phyloP scores from a whole-genome alignment of 2,888 invertebrate species.

The Ochropleura plecta region DNA sequence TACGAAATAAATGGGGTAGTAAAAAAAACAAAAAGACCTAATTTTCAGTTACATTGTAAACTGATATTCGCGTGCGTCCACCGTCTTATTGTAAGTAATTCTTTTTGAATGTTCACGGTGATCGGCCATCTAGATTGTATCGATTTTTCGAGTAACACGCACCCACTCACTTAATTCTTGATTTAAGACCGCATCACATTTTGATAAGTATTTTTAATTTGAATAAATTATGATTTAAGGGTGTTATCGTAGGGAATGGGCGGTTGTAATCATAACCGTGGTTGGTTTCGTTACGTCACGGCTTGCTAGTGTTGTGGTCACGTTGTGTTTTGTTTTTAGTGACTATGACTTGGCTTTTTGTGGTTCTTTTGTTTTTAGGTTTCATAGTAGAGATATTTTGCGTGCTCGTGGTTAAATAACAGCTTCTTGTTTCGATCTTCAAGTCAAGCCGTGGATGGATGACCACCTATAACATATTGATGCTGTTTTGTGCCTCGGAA shows the following conservation, averaged over 20 bases:
- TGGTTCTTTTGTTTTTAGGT: slow-evolving; percentile 8
- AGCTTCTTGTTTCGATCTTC: too few species aligned
- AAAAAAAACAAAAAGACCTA: slow-evolving; percentile 1
- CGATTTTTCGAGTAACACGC: slow-evolving; percentile 84
- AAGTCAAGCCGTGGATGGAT: too few species aligned
- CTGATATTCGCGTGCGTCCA: slow-evolving; percentile 86
- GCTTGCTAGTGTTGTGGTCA: slow-evolving; percentile 37
- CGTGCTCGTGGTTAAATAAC: too few species aligned
- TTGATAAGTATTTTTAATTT: slow-evolving; percentile 91
- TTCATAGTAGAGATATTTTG: neutral
- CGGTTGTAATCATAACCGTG: slow-evolving; percentile 84
- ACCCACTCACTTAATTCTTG: slow-evolving; percentile 89
- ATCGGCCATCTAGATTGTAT: slow-evolving; percentile 83
- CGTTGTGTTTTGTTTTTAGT: slow-evolving; percentile 50
- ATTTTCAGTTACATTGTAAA: slow-evolving; percentile 71
- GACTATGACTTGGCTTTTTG: slow-evolving; percentile 32
- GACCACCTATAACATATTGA: too few species aligned
- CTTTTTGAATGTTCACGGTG: slow-evolving; percentile 89
- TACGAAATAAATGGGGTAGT: slow-evolving; percentile 4
- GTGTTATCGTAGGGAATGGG: slow-evolving; percentile 86
- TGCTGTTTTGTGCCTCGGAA: too few species aligned
- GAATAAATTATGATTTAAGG: slow-evolving; percentile 90
- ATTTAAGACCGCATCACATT: slow-evolving; percentile 90
- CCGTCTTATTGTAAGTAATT: slow-evolving; percentile 69
- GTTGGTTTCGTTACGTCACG: slow-evolving; percentile 77